Conservation (phyloP, 2,888 invertebrate genomes). For the Dryadula phaetusa region DNA sequence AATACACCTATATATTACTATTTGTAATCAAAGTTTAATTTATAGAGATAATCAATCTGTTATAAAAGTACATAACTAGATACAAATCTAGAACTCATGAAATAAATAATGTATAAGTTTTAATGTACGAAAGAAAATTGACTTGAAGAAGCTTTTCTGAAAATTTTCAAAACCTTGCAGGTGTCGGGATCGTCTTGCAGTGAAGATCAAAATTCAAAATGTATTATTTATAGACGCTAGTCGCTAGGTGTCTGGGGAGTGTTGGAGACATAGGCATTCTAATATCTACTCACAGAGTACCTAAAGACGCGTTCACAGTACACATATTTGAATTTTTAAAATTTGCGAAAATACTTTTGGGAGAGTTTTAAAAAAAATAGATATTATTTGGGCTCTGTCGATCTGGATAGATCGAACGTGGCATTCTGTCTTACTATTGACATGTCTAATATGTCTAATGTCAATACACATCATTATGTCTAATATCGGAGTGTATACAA, state of each 20-base stretch:
- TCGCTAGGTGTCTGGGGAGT: constrained; percentile 50
- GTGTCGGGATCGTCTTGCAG: constrained; percentile 51
- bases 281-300: constrained; percentile 26
- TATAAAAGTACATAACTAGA: background rate
- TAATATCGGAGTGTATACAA: too few relatives aligned
- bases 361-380: background rate
- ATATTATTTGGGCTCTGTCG: too few relatives aligned
- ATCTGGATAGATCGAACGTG: too few relatives aligned
- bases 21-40: too few relatives aligned
- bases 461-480: too few relatives aligned
- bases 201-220: constrained; percentile 66
- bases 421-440: too few relatives aligned
- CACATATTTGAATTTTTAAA: background rate
- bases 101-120: constrained; percentile 13
- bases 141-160: constrained; percentile 43
- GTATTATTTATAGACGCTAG: constrained; percentile 69
- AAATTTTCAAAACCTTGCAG: constrained; percentile 50
- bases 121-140: constrained; percentile 1
- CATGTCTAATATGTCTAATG: too few relatives aligned
- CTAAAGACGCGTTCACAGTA: constrained; percentile 31
- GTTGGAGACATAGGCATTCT: constrained; percentile 46
- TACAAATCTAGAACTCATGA: background rate
- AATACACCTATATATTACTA: too few relatives aligned
- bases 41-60: too few relatives aligned
- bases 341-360: too few relatives aligned